Conservation (phyloP, 30 jellyfish, hydroid and myxozoan genomes). For the Pelagia noctiluca region DNA sequence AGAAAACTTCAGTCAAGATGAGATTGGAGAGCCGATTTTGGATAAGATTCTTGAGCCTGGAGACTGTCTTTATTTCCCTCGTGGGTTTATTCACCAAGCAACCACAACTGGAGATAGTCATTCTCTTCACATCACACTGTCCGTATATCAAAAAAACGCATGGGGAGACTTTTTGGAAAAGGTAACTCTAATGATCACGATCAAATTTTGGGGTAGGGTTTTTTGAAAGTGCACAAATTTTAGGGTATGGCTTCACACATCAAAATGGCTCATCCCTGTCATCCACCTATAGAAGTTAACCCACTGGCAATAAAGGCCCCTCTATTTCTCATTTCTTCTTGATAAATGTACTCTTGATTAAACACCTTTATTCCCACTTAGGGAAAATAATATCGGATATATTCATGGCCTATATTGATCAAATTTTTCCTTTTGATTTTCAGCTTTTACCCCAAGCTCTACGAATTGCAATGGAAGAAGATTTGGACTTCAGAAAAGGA, state of each 20-base stretch:
- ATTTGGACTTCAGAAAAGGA: conserved; percentile 84
- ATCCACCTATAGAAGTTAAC: too few relatives aligned
- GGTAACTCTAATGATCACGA: conserved; percentile 21
- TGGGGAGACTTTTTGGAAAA: conserved; percentile 94
- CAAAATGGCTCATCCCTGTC: too few relatives aligned
- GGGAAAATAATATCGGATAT: too few relatives aligned
- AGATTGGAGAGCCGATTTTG: conserved; percentile 85
- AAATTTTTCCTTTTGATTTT: background rate
- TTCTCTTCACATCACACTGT: conserved; percentile 87
- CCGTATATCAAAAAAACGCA: conserved; percentile 77
- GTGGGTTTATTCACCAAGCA: conserved; percentile 96
- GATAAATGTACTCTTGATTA: conserved; percentile 2
- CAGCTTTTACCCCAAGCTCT: conserved; percentile 88
- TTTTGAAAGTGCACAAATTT: too few relatives aligned
- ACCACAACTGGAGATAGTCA: conserved; percentile 72
- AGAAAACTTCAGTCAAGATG: conserved; percentile 78
- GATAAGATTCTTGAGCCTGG: conserved; percentile 91
- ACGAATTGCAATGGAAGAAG: conserved; percentile 89
- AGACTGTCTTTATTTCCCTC: conserved; percentile 89
- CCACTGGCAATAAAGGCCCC: too few relatives aligned
- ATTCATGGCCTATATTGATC: too few relatives aligned
- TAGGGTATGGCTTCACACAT: too few relatives aligned
- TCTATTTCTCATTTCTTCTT: too few relatives aligned
- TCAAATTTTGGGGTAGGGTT: too few relatives aligned
- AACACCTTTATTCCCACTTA: background rate